Evolutionary conservation across 1,140 invertebrate genomes (phyloP).

Genomic region (Lordiphosa mommai): DNA sequence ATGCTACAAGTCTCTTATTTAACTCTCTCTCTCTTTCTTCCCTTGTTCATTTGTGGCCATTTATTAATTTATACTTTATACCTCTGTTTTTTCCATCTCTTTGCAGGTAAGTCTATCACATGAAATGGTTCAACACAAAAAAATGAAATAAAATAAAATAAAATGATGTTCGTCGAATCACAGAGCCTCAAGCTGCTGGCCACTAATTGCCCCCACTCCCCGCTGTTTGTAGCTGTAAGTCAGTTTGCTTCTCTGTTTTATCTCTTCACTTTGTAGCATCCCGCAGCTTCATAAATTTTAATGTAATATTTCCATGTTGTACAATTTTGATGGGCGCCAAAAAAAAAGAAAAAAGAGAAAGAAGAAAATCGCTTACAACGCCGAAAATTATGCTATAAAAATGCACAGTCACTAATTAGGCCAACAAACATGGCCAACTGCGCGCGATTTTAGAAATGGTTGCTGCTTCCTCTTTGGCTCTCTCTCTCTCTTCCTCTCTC

Average conservation of each 20-base stretch:
- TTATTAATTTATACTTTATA: slow-evolving; percentile 33
- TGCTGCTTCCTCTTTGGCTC: background rate
- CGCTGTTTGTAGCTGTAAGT: slow-evolving; percentile 22
- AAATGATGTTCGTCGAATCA: background rate
- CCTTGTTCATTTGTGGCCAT: too few species aligned
- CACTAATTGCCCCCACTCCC: slow-evolving; percentile 45
- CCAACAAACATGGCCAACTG: slow-evolving; percentile 59
- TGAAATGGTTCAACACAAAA: too few species aligned
- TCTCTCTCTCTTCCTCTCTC: slow-evolving; percentile 8
- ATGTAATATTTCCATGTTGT: slow-evolving; percentile 71
- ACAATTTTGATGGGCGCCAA: slow-evolving; percentile 45
- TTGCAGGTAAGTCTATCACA: slow-evolving; percentile 28
- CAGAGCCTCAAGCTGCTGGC: background rate
- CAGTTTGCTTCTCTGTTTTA: slow-evolving; percentile 27
- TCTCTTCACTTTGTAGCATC: background rate
- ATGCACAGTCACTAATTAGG: slow-evolving; percentile 73
- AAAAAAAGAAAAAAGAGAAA: background rate
- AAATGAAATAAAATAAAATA: too few species aligned
- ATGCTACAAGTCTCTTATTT: too few species aligned
- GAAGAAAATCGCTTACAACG: slow-evolving; percentile 58
- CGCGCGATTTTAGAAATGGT: slow-evolving; percentile 33
- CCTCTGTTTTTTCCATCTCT: background rate
- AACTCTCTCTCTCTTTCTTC: too few species aligned
- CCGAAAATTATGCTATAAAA: slow-evolving; percentile 75
- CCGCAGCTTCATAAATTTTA: slow-evolving; percentile 68